Evolutionary conservation across 2,888 invertebrate species (phyloP).

Genomic region (Yponomeuta plumbellus): DNA sequence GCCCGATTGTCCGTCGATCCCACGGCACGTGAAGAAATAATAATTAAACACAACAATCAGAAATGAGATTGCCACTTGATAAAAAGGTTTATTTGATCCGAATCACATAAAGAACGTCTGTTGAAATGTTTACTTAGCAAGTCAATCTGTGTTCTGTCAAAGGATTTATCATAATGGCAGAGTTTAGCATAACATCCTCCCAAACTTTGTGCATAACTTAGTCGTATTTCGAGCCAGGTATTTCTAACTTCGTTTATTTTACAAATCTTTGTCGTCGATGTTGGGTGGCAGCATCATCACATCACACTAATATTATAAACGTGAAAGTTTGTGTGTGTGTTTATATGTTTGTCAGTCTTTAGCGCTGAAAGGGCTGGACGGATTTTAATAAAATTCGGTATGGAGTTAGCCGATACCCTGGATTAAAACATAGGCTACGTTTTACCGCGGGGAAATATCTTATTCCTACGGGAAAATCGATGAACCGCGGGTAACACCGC

Average conservation of each 20-base stretch:
- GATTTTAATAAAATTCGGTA: too few relatives aligned
- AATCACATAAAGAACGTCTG: background rate
- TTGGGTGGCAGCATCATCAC: background rate
- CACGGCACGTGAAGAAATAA: conserved; percentile 9
- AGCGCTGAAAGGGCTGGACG: too few relatives aligned
- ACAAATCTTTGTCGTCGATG: background rate
- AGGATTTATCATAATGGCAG: background rate
- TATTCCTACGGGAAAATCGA: too few relatives aligned
- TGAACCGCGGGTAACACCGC: too few relatives aligned
- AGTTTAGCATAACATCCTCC: background rate
- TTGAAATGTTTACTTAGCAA: background rate
- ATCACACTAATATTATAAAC: too few relatives aligned
- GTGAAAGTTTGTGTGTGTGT: too few relatives aligned
- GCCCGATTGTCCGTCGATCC: background rate
- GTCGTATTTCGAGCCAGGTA: background rate
- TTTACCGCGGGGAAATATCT: too few relatives aligned
- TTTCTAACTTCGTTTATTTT: background rate
- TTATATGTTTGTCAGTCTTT: too few relatives aligned
- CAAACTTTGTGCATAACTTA: background rate
- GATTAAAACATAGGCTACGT: too few relatives aligned
- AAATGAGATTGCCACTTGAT: conserved; percentile 7
- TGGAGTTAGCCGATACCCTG: too few relatives aligned
- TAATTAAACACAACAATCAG: background rate
- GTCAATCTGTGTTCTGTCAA: background rate
- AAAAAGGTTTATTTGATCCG: background rate